Conservation (phyloP, 53 echinoderm and acorn worm species). For the Pentamera pediparva region DNA sequence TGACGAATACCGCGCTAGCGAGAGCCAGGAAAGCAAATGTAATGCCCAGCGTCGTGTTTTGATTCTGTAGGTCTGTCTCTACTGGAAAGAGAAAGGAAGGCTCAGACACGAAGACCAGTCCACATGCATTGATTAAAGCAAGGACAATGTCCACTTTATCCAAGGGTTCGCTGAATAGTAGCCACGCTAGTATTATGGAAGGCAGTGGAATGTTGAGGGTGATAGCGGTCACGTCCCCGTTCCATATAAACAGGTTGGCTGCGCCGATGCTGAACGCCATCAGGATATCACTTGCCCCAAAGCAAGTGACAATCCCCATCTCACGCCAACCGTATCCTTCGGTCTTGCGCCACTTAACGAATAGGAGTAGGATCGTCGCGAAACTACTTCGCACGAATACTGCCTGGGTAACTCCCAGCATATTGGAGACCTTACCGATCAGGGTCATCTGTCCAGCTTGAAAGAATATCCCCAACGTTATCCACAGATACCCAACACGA, state of each 20-base stretch:
- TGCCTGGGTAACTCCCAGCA: neutral
- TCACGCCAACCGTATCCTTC: neutral
- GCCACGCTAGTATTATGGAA: neutral
- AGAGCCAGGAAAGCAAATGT: neutral
- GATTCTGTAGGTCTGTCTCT: neutral
- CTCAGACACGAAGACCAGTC: neutral
- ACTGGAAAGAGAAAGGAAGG: neutral
- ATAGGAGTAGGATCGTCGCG: neutral
- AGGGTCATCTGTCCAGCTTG: neutral
- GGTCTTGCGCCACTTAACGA: neutral
- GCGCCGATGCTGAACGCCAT: neutral
- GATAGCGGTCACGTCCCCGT: neutral
- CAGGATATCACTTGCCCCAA: neutral
- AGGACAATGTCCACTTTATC: neutral
- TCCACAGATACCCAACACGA: neutral
- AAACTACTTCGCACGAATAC: constrained; percentile 1
- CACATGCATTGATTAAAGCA: neutral
- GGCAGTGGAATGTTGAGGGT: neutral
- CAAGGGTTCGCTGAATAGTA: neutral
- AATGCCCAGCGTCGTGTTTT: neutral
- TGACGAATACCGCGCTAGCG: neutral
- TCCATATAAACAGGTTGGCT: neutral
- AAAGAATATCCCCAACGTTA: neutral
- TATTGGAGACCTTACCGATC: neutral
- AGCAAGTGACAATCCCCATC: neutral